Base-by-base conservation (phyloP, 1,140 invertebrate species). In the Zaprionus tsacasi region DNA sequence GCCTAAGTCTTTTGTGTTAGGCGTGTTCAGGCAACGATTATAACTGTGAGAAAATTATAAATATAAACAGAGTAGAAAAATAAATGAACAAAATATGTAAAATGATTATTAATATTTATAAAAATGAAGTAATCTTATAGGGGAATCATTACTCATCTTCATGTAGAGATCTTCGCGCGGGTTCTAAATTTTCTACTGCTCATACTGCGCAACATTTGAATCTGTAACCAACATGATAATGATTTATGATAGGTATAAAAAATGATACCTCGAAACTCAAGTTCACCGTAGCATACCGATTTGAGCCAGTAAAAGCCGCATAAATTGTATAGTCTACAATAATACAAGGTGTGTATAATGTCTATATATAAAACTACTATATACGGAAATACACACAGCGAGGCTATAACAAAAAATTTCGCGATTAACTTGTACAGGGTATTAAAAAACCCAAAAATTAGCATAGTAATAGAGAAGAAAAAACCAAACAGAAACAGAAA, bases 1-100 rank as follows among this genome's bases (percentile, higher is more conserved):
- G 80, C 54, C 67, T 60, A 82, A 79, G 80, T 82, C 80, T 82
- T 82, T 82, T 83, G 80, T 56, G 48, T 63, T 35, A 33, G 40
- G 7, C 13, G 27, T 25, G 21, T n/a, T 33, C 13, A 33, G 27
- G 12, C 21, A 55, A 33, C 7, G 13, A 21, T 3, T 1, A 21
- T 1, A 21, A 21, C 6, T 45, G 7, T 15, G 40, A 45, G 13
- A 55, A 55, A 30, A 21, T 11, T 50, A 12, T 10, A 50, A 50
- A 21, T 4, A 50, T 12, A 25, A 11, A 50, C 11, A 25, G 4
- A 3, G 21, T n/a, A n/a, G 7, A 3, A 10, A 21, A 8, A 25
- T 50, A 15, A 4, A 45, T 17, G 1, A 25, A 25, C 6, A 25
- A 25, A 21, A 12, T 21, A 25, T 21, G 10, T 12, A 50, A 50